phyloP scores from a whole-genome alignment of 1,140 invertebrate genomes.

The Rhopalosiphum padi region DNA sequence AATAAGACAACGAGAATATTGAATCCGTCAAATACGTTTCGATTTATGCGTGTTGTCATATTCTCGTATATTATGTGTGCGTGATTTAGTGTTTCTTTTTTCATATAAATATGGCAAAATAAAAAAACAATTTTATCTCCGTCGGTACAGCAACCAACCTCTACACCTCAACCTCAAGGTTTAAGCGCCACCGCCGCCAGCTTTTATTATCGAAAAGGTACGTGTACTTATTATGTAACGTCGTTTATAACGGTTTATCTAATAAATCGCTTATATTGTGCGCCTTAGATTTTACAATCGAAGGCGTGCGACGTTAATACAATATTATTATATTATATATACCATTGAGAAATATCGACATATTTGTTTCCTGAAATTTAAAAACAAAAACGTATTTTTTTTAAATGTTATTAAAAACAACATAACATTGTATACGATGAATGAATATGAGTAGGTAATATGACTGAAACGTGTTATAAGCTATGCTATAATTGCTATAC shows the following conservation, averaged over 20 bases:
- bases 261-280: not conserved
- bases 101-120: not conserved
- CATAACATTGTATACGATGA: not conserved
- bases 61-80: not conserved
- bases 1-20: not conserved
- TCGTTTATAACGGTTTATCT: not conserved
- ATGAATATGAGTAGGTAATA: too few species aligned
- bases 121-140: not conserved
- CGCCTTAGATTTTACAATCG: constrained; percentile 2
- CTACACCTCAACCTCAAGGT: not conserved
- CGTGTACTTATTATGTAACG: not conserved
- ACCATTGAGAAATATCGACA: too few species aligned
- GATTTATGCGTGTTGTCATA: not conserved
- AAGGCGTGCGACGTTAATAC: not conserved
- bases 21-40: constrained; percentile 6
- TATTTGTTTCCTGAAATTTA: not conserved
- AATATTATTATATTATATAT: not conserved
- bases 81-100: not conserved
- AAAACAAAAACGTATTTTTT: not conserved
- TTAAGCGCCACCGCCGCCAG: not conserved
- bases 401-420: not conserved
- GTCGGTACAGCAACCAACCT: not conserved
- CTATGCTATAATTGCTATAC: too few species aligned
- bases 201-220: not conserved
- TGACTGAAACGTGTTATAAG: too few species aligned